Evolutionary conservation across 2,888 invertebrate species (phyloP).

Genomic region (Eupithecia tripunctaria): DNA sequence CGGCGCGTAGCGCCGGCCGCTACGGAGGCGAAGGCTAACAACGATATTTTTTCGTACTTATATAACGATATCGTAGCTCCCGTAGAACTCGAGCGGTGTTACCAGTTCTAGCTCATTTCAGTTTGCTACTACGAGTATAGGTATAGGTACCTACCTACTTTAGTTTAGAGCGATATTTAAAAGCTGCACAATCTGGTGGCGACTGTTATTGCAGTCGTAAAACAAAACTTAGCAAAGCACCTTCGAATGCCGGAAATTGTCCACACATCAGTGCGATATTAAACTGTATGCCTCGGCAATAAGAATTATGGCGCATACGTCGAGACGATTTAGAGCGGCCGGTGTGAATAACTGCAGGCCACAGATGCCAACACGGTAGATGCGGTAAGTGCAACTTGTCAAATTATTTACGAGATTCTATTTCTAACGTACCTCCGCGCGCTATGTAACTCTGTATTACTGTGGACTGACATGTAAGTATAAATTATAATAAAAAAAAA

Average conservation of each 20-base stretch:
- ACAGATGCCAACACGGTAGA: background rate
- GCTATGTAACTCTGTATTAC: background rate
- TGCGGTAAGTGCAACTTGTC: background rate
- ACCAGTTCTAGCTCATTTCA: background rate
- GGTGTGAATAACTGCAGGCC: slow-evolving; percentile 22
- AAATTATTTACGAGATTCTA: background rate
- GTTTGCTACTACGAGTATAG: background rate
- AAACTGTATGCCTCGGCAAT: slow-evolving; percentile 10
- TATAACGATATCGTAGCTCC: background rate
- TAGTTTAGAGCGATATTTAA: background rate
- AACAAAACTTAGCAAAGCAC: slow-evolving; percentile 27
- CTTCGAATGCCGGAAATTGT: slow-evolving; percentile 9
- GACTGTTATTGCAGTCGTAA: slow-evolving; percentile 21
- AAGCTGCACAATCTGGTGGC: slow-evolving; percentile 12
- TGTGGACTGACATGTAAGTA: no score
- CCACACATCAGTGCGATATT: slow-evolving; percentile 7
- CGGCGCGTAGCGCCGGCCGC: slow-evolving; percentile 17
- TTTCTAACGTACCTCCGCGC: background rate
- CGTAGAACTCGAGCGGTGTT: background rate
- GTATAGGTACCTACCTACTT: no score
- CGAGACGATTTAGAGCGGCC: slow-evolving; percentile 6
- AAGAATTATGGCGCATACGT: slow-evolving; percentile 3
- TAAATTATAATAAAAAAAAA: no score
- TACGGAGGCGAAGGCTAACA: background rate
- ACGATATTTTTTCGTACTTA: slow-evolving; percentile 2